Evolutionary conservation across 2,888 invertebrate species (phyloP), one percentile per base, ranked within the genome.

Genomic region (Arctia plantaginis): DNA sequence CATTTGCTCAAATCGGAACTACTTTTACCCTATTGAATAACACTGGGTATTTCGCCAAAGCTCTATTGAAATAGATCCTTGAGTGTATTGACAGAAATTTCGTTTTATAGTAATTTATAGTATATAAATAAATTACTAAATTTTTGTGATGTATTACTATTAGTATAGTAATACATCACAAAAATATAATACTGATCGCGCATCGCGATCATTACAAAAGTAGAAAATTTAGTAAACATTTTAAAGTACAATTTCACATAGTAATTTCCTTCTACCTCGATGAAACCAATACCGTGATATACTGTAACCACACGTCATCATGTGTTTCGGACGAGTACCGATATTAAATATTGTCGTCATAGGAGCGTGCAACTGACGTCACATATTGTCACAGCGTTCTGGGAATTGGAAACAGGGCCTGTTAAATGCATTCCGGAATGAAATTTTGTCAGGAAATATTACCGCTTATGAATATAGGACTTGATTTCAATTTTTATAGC

Each of bases 281-380:
- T 3, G 12, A 20, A 23, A 35, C 59, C 41, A 23, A 47, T 68
- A 72, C 27, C 10, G 35, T 15, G 6, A 7, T 13, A 39, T 39
- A 69, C 69, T 75, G 80, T 75, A 82, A 82, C 82, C 82, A 47
- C 78, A 55, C 33, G 80, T 82, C 79, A 77, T 68, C 73, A 66
- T 64, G 39, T 75, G 76, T 82, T 72, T 78, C 74, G 77, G 75
- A 72, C 72, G 72, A 76, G 73, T 80, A 55, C 80, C 66, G 77
- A 84, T 82, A 84, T 79, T 80, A 82, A 80, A 82, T 75, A 75
- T 71, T 81, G 80, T 76, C 73, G 77, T 80, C 85, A 82, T 76
- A 76, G 20, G 27, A 10, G 71, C 67, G 69, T 83, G 85, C 59
- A 64, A 72, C 79, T 82, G 83, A 83, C 79, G 68, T 72, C 79